Evolutionary conservation across 1,140 invertebrate genomes (phyloP).

Genomic region (Whitmania pigra): DNA sequence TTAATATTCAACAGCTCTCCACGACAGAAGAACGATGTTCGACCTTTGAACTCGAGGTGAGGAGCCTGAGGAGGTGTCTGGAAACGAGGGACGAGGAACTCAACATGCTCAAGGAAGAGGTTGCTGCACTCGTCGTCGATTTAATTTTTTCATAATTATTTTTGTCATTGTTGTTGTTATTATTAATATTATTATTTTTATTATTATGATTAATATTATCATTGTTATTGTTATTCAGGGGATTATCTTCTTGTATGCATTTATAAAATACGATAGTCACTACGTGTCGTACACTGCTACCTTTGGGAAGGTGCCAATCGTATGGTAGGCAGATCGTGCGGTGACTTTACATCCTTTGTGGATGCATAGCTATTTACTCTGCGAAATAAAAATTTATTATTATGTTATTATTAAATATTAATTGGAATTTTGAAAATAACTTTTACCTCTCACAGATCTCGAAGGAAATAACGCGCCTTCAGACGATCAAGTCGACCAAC

Average conservation of each 20-base stretch:
- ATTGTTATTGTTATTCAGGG: too few species aligned
- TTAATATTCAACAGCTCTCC: constrained; percentile 24
- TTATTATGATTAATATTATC: too few species aligned
- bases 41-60: constrained; percentile 29
- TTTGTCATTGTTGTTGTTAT: too few species aligned
- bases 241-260: too few species aligned
- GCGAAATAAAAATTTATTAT: too few species aligned
- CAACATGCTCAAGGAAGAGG: constrained; percentile 50
- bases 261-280: too few species aligned
- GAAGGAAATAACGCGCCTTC: constrained; percentile 51
- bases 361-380: too few species aligned
- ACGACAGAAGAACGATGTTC: constrained; percentile 30
- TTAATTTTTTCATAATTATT: not conserved
- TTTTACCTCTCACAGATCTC: constrained; percentile 35
- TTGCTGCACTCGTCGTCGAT: constrained; percentile 23
- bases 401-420: too few species aligned
- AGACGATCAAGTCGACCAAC: constrained; percentile 50
- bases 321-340: not conserved
- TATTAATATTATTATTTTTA: too few species aligned
- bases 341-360: too few species aligned
- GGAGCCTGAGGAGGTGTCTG: constrained; percentile 29
- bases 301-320: not conserved
- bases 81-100: constrained; percentile 31
- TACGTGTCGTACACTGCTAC: too few species aligned
- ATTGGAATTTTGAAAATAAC: too few species aligned